Evolutionary conservation across 2,888 invertebrate species (phyloP).

Genomic region (Leucophenga maculata): DNA sequence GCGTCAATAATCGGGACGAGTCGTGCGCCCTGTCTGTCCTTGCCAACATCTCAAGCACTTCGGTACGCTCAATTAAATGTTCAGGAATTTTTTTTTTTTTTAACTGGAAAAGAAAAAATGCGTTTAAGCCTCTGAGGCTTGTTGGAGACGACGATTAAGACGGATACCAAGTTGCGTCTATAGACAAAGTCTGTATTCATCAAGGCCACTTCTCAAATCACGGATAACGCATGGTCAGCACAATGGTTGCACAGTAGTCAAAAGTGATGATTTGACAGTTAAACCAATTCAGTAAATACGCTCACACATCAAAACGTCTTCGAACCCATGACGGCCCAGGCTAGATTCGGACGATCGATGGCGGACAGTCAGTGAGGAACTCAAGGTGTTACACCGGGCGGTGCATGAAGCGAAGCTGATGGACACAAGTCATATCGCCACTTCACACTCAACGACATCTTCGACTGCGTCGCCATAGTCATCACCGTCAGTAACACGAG

Average conservation of each 20-base stretch:
- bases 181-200: slow-evolving; percentile 10
- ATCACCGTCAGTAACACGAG: slow-evolving; percentile 14
- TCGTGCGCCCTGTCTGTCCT: slow-evolving; percentile 16
- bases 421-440: background rate
- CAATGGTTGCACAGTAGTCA: background rate
- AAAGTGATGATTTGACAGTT: slow-evolving; percentile 1
- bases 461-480: slow-evolving; percentile 1
- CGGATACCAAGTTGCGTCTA: slow-evolving; percentile 5
- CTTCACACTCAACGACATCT: slow-evolving; percentile 15
- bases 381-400: background rate
- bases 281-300: background rate
- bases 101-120: slow-evolving; percentile 67
- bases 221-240: slow-evolving; percentile 19
- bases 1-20: slow-evolving; percentile 9
- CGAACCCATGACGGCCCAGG: slow-evolving; percentile 5
- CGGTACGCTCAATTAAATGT: slow-evolving; percentile 26
- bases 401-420: background rate
- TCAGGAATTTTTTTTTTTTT: slow-evolving; percentile 39
- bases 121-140: slow-evolving; percentile 57
- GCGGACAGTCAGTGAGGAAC: slow-evolving; percentile 5
- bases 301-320: slow-evolving; percentile 11
- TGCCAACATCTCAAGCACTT: background rate
- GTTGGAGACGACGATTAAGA: background rate
- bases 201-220: slow-evolving; percentile 10
- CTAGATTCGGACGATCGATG: background rate